These are phyloP conservation scores for Sus scrofa DNA, from an alignment of 2,113 vertebrate genomes.

Conservation along the genomic window DNA sequence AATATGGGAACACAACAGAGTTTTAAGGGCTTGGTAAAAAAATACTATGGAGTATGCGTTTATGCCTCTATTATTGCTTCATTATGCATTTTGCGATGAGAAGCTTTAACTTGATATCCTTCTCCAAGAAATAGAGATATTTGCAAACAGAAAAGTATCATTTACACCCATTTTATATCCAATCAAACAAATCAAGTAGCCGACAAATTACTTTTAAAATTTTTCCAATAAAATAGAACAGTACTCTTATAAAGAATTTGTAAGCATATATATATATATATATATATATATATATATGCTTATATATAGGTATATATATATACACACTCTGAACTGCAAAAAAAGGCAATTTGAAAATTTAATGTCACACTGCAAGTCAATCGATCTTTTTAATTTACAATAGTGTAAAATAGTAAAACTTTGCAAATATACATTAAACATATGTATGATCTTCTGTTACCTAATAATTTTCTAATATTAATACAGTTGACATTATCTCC, in stretches of 20 bases:
- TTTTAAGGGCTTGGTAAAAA: neutral
- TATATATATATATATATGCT: neutral
- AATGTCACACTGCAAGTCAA: neutral
- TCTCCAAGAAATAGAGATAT: neutral
- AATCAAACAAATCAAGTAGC: neutral
- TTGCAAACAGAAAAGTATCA: neutral
- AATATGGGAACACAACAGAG: neutral
- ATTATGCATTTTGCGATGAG: slow-evolving; percentile 9
- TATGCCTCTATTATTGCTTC: neutral
- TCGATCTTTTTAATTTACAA: neutral
- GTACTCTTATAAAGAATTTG: neutral
- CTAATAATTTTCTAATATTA: slow-evolving; percentile 70
- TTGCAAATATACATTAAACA: slow-evolving; percentile 55
- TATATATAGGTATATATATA: neutral
- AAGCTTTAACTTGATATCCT: neutral
- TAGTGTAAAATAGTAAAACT: slow-evolving; percentile 59
- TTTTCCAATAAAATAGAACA: neutral
- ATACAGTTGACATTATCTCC: slow-evolving; percentile 61
- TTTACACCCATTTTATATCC: neutral
- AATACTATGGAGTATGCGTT: neutral
- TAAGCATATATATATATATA: neutral
- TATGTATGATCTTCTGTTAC: slow-evolving; percentile 38
- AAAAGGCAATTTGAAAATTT: neutral
- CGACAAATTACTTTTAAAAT: neutral
- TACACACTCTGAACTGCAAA: neutral